These are phyloP conservation scores for Megamerina dolium DNA, from an alignment of 2,888 invertebrate genomes.

Conservation along the genomic window DNA sequence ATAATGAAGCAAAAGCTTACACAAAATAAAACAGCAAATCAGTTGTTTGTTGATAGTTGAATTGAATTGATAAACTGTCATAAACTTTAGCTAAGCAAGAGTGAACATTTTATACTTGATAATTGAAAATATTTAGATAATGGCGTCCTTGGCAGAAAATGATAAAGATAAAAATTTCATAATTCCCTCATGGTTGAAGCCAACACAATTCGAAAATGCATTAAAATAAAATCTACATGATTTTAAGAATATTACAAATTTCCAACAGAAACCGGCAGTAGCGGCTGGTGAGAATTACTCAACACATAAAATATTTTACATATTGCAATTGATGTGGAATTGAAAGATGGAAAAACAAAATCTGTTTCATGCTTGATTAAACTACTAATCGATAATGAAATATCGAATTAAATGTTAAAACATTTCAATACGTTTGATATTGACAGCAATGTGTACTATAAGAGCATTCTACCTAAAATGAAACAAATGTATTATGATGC, in stretches of 20 bases:
- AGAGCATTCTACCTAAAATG: conserved; percentile 21
- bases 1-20: too few species aligned
- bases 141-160: too few species aligned
- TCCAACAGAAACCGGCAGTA: conserved; percentile 25
- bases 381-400: conserved; percentile 26
- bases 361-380: conserved; percentile 31
- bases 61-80: too few species aligned
- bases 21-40: too few species aligned
- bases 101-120: too few species aligned
- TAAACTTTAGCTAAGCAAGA: too few species aligned
- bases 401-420: conserved; percentile 14
- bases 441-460: conserved; percentile 18
- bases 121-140: too few species aligned
- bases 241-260: conserved; percentile 25
- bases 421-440: conserved; percentile 19
- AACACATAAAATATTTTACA: conserved; percentile 33
- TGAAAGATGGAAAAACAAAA: conserved; percentile 17
- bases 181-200: conserved; percentile 27
- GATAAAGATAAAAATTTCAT: too few species aligned
- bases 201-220: conserved; percentile 27
- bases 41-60: too few species aligned
- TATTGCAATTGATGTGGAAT: conserved; percentile 21
- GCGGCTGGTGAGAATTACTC: conserved; percentile 38
- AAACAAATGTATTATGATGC: conserved; percentile 23
- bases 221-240: conserved; percentile 21